phyloP scores from a whole-genome alignment of 2,888 invertebrate genomes.

The Hirtodrosophila alboralis region DNA sequence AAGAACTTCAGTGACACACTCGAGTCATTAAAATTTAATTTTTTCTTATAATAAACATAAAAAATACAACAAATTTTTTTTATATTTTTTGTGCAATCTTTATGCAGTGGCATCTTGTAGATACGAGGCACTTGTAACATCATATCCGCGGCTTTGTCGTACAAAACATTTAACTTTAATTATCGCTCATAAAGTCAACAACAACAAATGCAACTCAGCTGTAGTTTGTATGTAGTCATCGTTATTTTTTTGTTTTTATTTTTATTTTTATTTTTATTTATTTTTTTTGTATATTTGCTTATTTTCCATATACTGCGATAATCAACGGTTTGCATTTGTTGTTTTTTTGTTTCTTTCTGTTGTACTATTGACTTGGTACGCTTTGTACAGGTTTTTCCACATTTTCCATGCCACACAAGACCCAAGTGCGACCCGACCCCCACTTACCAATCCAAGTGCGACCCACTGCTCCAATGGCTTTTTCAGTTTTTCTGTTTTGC shows the following conservation, averaged over 20 bases:
- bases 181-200: conserved; percentile 59
- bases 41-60: conserved; percentile 29
- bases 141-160: conserved; percentile 10
- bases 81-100: no score
- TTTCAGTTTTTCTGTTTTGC: conserved; percentile 29
- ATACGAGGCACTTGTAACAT: background rate
- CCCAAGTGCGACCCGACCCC: conserved; percentile 42
- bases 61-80: conserved; percentile 17
- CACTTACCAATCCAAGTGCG: conserved; percentile 51
- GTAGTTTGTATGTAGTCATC: conserved; percentile 49
- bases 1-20: conserved; percentile 18
- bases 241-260: conserved; percentile 18
- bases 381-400: conserved; percentile 70
- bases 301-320: conserved; percentile 35
- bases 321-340: conserved; percentile 33
- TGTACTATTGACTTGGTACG: conserved; percentile 56
- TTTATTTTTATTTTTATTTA: conserved; percentile 18
- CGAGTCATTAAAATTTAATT: conserved; percentile 52
- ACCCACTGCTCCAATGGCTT: conserved; percentile 74
- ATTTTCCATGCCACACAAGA: conserved; percentile 58
- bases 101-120: conserved; percentile 22
- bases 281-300: conserved; percentile 32
- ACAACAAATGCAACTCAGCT: conserved; percentile 39
- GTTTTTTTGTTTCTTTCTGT: conserved; percentile 11
- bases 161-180: conserved; percentile 69